phyloP scores from a whole-genome alignment of 1,140 invertebrate genomes.

The Heterodera carotae region DNA sequence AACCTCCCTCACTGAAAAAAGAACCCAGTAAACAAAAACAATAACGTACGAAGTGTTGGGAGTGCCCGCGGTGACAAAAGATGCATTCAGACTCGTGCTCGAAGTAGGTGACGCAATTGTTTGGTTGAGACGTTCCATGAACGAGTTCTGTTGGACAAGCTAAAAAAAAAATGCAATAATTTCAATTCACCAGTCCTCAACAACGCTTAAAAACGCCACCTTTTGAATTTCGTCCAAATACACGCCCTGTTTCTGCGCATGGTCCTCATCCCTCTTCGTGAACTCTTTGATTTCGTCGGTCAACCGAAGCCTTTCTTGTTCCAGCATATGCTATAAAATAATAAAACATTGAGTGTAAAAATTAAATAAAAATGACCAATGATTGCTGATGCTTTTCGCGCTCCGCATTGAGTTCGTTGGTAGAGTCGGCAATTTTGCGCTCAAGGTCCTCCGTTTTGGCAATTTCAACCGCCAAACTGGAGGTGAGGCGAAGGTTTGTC shows the following conservation, averaged over 20 bases:
- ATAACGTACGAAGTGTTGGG: constrained; percentile 17
- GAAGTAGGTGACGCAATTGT: constrained; percentile 14
- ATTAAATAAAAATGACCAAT: constrained; percentile 10
- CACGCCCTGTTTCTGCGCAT: constrained; percentile 25
- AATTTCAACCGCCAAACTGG: constrained; percentile 19
- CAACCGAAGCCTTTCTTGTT: constrained; percentile 38
- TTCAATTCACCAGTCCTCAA: not conserved
- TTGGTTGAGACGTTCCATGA: constrained; percentile 33
- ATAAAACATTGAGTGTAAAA: not conserved
- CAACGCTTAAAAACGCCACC: constrained; percentile 24
- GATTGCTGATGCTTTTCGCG: constrained; percentile 23
- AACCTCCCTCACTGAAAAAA: too few species aligned
- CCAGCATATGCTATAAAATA: constrained; percentile 25
- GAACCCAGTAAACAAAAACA: not conserved
- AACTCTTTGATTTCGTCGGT: constrained; percentile 27
- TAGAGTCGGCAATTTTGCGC: constrained; percentile 22
- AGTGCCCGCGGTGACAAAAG: constrained; percentile 8
- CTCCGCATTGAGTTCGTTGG: not conserved
- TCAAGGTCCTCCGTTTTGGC: constrained; percentile 17
- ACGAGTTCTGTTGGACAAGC: constrained; percentile 18
- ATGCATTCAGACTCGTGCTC: constrained; percentile 15
- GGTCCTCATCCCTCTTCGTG: constrained; percentile 32
- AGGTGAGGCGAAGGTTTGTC: constrained; percentile 10
- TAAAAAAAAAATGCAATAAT: constrained; percentile 17
- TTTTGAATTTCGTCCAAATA: constrained; percentile 42